Evolutionary conservation across 2,888 invertebrate species (phyloP), one percentile per base, ranked within the genome.

Genomic region (Harpagoxenus sublaevis): DNA sequence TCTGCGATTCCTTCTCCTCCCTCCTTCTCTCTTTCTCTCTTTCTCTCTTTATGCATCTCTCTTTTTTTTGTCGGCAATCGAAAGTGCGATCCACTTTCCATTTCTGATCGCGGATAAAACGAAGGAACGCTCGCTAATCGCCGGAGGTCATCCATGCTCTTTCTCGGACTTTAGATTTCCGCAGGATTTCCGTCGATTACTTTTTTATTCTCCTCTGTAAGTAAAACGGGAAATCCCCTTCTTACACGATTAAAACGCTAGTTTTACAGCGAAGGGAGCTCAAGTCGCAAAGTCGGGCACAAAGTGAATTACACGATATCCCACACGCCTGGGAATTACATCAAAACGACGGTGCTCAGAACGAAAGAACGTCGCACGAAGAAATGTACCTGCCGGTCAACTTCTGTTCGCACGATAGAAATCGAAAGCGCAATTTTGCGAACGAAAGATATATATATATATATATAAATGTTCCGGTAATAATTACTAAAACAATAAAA

Each of bases 81-180:
- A 93, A 91, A 92, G 89, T 90, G 86, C 85, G 87, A 91, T 92
- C 91, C 93, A 93, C 94, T 94, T 92, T 94, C 94, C 89, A 91
- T 94, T 91, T 93, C 93, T 86, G 89, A 91, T 92, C 90, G 89
- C 88, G 74, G 84, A 74, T 77, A 87, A 84, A 84, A 75, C 66
- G 63, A 74, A 73, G 63, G 84, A 89, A 84, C 77, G 77, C 87
- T 65, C 63, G 62, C 53, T 81, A 68, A 86, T 86, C 86, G 84
- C 87, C 84, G 39, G 66, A 68, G 84, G 84, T 79, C 63, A 77
- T 71, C n/a, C 79, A 23, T 39, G 62, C 89, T 42, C 45, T 70
- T 65, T 63, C 77, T 79, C 75, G 82, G 84, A 81, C 79, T 79
- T 83, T 79, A 55, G 66, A 87, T 87, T 87, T 73, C 87, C 87